phyloP scores from a whole-genome alignment of 2,113 vertebrate genomes.

The Cyprinodon tularosa region DNA sequence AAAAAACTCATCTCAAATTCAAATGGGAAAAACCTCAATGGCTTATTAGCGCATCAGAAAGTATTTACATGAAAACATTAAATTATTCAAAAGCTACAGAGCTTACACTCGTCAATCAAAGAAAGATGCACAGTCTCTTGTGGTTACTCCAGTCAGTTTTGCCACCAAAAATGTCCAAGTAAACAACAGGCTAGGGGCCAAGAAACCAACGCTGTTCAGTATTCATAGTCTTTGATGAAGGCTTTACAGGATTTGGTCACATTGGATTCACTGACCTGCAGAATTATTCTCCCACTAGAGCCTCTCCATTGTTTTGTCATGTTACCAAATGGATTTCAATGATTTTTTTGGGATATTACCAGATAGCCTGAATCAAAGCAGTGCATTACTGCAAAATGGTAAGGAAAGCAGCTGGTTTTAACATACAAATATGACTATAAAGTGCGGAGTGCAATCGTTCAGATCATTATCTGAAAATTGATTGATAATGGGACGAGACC shows the following conservation, averaged over 20 bases:
- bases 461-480: neutral
- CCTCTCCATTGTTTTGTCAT: neutral
- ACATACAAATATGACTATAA: no score
- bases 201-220: constrained; percentile 24
- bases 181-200: constrained; percentile 52
- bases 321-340: neutral
- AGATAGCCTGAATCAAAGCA: neutral
- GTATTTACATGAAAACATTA: neutral
- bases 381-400: neutral
- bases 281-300: neutral
- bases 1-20: constrained; percentile 6
- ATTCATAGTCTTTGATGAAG: constrained; percentile 52
- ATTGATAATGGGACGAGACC: neutral
- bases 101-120: constrained; percentile 20
- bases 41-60: constrained; percentile 23
- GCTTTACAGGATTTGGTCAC: constrained; percentile 43
- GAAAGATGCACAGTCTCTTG: constrained; percentile 20
- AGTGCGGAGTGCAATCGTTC: neutral
- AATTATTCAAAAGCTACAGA: constrained; percentile 16
- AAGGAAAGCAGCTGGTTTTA: no score
- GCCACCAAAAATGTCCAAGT: constrained; percentile 49
- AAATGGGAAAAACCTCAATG: constrained; percentile 9
- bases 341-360: neutral
- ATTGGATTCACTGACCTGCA: neutral
- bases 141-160: constrained; percentile 41